phyloP scores from a whole-genome alignment of 2,113 vertebrate species.

The Ciconia maguari region DNA sequence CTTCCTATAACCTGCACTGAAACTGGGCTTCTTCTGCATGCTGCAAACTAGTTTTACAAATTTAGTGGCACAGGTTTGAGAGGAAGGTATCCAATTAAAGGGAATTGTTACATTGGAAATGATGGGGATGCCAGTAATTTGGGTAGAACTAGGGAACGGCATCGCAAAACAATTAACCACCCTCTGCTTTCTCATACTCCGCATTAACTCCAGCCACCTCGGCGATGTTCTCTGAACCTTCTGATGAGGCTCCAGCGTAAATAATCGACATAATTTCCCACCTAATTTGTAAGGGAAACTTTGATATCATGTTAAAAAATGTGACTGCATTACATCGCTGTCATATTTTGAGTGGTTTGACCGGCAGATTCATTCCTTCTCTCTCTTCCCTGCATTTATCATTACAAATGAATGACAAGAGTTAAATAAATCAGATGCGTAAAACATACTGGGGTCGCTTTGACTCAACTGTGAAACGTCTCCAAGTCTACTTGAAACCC shows the following conservation, averaged over 20 bases:
- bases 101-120: not conserved
- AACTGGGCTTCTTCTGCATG: not conserved
- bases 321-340: not conserved
- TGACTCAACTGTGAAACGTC: not conserved
- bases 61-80: not conserved
- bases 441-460: not conserved
- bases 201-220: not conserved
- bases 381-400: not conserved
- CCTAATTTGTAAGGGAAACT: not conserved
- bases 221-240: not conserved
- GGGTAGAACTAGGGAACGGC: accelerated
- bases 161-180: accelerated
- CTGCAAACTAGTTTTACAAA: not conserved
- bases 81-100: not conserved
- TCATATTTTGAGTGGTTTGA: not conserved
- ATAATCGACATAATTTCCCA: not conserved
- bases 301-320: not conserved
- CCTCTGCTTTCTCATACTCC: not conserved
- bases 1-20: not conserved
- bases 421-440: not conserved
- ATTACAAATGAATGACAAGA: not conserved
- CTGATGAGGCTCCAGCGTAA: not conserved
- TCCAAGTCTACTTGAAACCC: not conserved
- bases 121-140: not conserved
- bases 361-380: not conserved